Evolutionary conservation across 2,797 vertebrate species (phyloP), one percentile per base, ranked within the genome.

Genomic region (Gephyroberyx darwinii): DNA sequence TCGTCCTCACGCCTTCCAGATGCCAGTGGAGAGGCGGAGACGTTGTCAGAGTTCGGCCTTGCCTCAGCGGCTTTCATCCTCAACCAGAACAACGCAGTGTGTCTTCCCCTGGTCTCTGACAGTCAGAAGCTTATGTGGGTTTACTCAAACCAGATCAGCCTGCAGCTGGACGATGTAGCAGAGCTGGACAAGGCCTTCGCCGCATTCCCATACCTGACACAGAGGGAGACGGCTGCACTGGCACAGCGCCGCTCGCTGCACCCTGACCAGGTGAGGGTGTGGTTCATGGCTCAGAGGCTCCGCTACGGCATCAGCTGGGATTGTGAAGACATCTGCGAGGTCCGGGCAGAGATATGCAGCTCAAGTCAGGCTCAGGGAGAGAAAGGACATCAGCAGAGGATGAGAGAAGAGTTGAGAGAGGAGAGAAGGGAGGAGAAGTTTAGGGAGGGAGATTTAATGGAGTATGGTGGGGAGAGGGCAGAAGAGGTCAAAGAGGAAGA

Each of bases 301-400:
- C 91, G 88, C 62, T 95, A 93, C 2, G 95, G 96, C 69, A 95
- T 96, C 84, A 96, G 95, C 91, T 96, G 96, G 96, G 94, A 94
- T 9, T 85, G 89, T 1, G 86, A 92, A 59, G 95, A 96, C 86
- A 95, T 96, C 70, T 77, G 71, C 33, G 87, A 93, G 59, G 88
- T 94, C 0, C 86, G 89, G 8, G 71, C 12, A 14, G 88, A 86
- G 62, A 4, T 5, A 3, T 67, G 84, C 9, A 56, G 19, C 17
- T 62, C 68, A 26, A 69, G 65, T 16, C 20, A 2, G 0, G 31
- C 5, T 17, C 22, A 2, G 0, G 31, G 5, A n/a, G 52, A 53
- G 3, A 66, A 50, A 39, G 64, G 62, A 33, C 48, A 58, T 57
- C 56, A 26, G 51, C 41, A 41, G 0, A 7, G 0, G 37, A 54